Base-by-base conservation (phyloP, 2,797 vertebrate species). In the Acrossocheilus wenchowensis region DNA sequence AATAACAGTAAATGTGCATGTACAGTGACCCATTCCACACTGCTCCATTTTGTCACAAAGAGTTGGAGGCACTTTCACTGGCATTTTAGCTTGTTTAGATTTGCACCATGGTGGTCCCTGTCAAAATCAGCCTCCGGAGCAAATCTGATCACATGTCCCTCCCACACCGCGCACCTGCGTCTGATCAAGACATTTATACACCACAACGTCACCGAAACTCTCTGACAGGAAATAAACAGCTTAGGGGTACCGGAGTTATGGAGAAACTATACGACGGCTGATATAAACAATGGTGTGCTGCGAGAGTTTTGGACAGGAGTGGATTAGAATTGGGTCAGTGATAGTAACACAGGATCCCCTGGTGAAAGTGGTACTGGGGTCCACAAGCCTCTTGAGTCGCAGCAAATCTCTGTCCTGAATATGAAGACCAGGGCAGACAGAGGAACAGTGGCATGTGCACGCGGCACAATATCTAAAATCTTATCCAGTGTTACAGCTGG, bases 101-200 rank as follows among this genome's bases (percentile, higher is more conserved):
- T 86, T 50, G 8, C 84, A 73, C 68, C 68, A 81, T 57, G 87
- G 88, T 78, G 64, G 73, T 86, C 79, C 15, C 66, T 74, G 84
- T 74, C 62, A 72, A 72, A 87, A 79, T 62, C 81, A 69, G 15
- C 62, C 75, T 64, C 81, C 48, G 52, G 68, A 87, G 72, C 74
- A 50, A 78, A 79, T 86, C 39, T 12, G 64, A 77, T 86, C 69
- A 79, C 81, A 78, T 83, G 87, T 71, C 82, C 62, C 23, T 66
- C 68, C 57, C 48, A 62, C 54, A 87, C 82, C 30, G 14, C 48
- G 74, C 90, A 92, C 93, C 91, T 94, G 93, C 81, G 78, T 90
- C 71, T 83, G 91, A 94, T 94, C 91, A 92, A 89, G 85, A 68
- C 92, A 92, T 93, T 93, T 94, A 93, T 92, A 90, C 84, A 88